Evolutionary conservation across 2,888 invertebrate genomes (phyloP), one percentile per base, ranked within the genome.

Genomic region (Sphaerophoria rueppellii): DNA sequence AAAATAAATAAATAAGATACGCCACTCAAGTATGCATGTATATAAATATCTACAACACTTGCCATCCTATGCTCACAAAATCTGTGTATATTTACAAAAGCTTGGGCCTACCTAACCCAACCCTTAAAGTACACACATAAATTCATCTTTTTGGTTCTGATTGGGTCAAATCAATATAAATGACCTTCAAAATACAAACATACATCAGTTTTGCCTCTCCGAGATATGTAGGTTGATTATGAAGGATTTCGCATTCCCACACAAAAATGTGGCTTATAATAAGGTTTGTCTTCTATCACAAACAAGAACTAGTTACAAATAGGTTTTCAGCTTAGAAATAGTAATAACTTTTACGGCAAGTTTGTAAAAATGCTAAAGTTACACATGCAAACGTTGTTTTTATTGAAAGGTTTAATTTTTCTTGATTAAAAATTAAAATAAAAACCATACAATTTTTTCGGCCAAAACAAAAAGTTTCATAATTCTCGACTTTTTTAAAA

Each of bases 81-180:
- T 24, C 71, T 71, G 43, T 65, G 75, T 63, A 24, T 24, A 24
- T 24, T 24, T 24, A 24, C 24, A 24, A 24, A 24, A 24, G 24
- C 24, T 24, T 2, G 24, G 24, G 70, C 65, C 37, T 37, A 50
- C 4, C 48, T n/a, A 9, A 14, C 3, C 34, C 37, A 37, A 50
- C 50, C 35, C 16, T 6, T 16, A 12, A 37, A 37, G 12, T 7
- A 37, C 37, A 40, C 65, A 67, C 24, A 50, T 65, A 37, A 35
- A 67, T 70, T 77, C 65, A 65, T 57, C 37, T 58, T 58, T 9
- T 54, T 24, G 37, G 32, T 77, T 60, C 74, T 75, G 82, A 83
- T 83, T 83, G 67, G 67, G 37, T 60, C 79, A 83, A 24, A 83
- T 83, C 82, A 79, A 83, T 83, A 79, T 75, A 75, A 67, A 75